These are phyloP conservation scores for Papilio helenus DNA, from an alignment of 1,140 invertebrate species.

Conservation along the genomic window DNA sequence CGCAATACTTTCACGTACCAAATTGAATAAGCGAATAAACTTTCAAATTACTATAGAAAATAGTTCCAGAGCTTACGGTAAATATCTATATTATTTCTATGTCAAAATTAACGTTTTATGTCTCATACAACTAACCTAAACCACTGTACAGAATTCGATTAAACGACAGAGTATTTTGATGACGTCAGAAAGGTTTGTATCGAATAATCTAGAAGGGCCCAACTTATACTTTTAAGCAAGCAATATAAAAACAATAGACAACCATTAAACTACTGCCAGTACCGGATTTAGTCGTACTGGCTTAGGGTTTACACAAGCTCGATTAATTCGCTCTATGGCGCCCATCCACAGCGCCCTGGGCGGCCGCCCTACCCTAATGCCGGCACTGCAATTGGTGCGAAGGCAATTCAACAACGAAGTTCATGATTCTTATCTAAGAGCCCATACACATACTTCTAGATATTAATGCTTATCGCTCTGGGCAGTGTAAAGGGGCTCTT, in stretches of 20 bases:
- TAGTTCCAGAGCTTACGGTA: background rate
- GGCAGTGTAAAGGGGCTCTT: background rate
- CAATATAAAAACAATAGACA: background rate
- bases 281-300: too few relatives aligned
- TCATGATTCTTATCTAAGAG: too few relatives aligned
- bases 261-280: too few relatives aligned
- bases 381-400: too few relatives aligned
- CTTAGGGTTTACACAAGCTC: too few relatives aligned
- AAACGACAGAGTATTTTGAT: background rate
- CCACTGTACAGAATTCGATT: background rate
- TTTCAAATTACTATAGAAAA: constrained; percentile 21
- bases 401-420: too few relatives aligned
- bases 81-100: background rate
- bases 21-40: constrained; percentile 5
- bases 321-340: too few relatives aligned
- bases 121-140: background rate
- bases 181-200: background rate
- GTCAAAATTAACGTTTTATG: background rate
- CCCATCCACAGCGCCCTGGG: too few relatives aligned
- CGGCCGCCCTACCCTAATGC: too few relatives aligned
- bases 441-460: too few relatives aligned
- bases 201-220: background rate
- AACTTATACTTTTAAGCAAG: background rate
- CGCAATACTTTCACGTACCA: constrained; percentile 17
- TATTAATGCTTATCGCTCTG: too few relatives aligned